Evolutionary conservation across 2,888 invertebrate genomes (phyloP).

Genomic region (Ommatoiulus sabulosus): DNA sequence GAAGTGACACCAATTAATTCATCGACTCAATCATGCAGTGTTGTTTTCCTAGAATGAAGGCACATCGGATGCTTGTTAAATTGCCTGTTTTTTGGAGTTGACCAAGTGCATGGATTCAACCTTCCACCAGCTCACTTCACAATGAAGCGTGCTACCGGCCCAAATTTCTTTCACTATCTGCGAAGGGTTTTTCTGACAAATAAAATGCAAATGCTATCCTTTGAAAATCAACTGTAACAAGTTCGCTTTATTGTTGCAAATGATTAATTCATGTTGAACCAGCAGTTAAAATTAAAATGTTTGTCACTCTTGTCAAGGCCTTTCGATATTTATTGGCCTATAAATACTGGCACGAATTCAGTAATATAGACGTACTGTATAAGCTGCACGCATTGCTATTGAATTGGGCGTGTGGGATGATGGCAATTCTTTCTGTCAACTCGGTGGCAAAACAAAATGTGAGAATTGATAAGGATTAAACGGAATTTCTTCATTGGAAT

Average conservation of each 20-base stretch:
- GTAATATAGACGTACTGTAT: background rate
- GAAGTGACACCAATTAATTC: background rate
- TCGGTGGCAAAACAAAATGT: slow-evolving; percentile 10
- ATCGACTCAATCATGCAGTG: background rate
- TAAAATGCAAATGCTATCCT: background rate
- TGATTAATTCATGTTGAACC: slow-evolving; percentile 17
- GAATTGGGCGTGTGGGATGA: background rate
- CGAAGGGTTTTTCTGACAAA: background rate
- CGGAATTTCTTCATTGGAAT: background rate
- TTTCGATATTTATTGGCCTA: background rate
- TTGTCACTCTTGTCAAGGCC: slow-evolving; percentile 16
- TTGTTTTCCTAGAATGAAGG: background rate
- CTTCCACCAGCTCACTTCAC: background rate
- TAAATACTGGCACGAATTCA: background rate
- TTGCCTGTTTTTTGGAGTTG: background rate
- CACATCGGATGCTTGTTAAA: background rate
- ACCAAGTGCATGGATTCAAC: background rate
- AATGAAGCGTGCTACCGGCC: slow-evolving; percentile 8
- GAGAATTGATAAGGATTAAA: background rate
- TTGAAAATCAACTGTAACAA: background rate
- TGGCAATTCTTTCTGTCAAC: background rate
- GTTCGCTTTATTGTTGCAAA: slow-evolving; percentile 9
- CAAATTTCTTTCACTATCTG: background rate
- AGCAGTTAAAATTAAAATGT: slow-evolving; percentile 20
- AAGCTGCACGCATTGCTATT: background rate